Percentiles rank a stretch among this genome's conserved stretches.
Evolutionary conservation across 2,888 invertebrate species (phyloP).

Genomic region (Sarcophaga variegata): DNA sequence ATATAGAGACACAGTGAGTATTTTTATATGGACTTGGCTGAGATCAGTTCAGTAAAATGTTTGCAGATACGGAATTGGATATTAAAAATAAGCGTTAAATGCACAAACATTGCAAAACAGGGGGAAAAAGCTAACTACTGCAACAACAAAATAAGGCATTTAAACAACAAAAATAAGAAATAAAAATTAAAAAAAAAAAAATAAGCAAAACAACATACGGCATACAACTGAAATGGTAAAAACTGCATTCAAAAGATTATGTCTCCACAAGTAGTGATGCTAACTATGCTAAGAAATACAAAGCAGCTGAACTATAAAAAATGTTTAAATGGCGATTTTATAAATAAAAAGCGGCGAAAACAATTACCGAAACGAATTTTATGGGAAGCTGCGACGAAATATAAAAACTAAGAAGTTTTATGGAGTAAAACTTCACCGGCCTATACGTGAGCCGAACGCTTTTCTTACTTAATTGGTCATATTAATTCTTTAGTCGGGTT

Average conservation of each 20-base stretch:
- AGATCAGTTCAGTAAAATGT: constrained; percentile 2
- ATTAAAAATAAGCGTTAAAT: not conserved
- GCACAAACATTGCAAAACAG: not conserved
- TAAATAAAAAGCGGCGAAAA: too few species aligned
- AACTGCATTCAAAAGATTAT: constrained; percentile 39
- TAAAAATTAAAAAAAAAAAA: not conserved
- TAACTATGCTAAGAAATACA: not conserved
- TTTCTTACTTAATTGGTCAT: too few species aligned
- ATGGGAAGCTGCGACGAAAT: too few species aligned
- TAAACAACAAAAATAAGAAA: not conserved
- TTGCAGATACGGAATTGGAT: constrained; percentile 37
- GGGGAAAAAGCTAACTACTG: not conserved
- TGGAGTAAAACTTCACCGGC: too few species aligned
- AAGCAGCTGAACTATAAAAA: too few species aligned
- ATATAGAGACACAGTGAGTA: not conserved
- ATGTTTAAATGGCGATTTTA: too few species aligned
- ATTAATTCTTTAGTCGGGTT: too few species aligned
- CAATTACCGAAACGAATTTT: too few species aligned
- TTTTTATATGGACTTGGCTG: constrained; percentile 2
- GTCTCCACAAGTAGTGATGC: constrained; percentile 15
- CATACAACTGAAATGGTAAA: constrained; percentile 8
- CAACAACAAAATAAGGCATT: not conserved
- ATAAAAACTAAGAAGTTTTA: too few species aligned
- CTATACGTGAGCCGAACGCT: too few species aligned
- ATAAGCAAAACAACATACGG: not conserved